Percentiles rank a stretch among this genome's conserved stretches.
These are phyloP conservation scores for Hyperopisus bebe DNA, from an alignment of 2,113 vertebrate species.

Conservation along the genomic window DNA sequence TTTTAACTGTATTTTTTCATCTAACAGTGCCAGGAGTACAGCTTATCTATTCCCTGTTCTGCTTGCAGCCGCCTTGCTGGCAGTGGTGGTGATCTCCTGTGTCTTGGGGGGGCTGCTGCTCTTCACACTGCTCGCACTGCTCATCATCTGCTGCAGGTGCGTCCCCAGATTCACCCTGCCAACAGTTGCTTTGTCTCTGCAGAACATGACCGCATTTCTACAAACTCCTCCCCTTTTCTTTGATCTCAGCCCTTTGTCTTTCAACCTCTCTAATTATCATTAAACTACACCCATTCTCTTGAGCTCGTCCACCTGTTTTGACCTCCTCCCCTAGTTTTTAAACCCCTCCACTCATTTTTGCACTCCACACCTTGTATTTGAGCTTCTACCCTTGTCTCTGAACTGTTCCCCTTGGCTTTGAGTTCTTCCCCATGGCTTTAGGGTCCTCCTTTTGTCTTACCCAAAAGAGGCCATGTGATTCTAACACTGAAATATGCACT, in stretches of 20 bases:
- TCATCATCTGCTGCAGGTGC: conserved; percentile 50
- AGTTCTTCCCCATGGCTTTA: not conserved
- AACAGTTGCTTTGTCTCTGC: not conserved
- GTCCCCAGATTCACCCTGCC: not conserved
- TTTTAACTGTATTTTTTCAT: not conserved
- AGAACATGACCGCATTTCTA: not conserved
- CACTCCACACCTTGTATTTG: not conserved
- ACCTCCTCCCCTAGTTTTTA: not conserved
- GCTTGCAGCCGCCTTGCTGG: conserved; percentile 53
- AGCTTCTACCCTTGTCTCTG: not conserved
- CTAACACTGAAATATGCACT: not conserved
- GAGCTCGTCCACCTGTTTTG: not conserved
- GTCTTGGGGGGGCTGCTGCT: conserved; percentile 59
- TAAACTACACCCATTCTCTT: not conserved
- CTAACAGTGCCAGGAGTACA: not conserved
- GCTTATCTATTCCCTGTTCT: not conserved
- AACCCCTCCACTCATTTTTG: not conserved
- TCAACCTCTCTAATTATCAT: not conserved
- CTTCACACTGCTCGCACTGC: conserved; percentile 46
- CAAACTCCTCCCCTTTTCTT: not conserved
- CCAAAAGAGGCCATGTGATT: not conserved
- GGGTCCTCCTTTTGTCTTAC: not conserved
- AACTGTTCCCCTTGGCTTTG: not conserved
- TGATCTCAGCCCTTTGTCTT: not conserved
- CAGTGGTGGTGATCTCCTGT: conserved; percentile 61